Percentiles rank a stretch among this genome's conserved stretches.
Conservation (phyloP, 2,888 invertebrate species). For the Ethmia dodecea region DNA sequence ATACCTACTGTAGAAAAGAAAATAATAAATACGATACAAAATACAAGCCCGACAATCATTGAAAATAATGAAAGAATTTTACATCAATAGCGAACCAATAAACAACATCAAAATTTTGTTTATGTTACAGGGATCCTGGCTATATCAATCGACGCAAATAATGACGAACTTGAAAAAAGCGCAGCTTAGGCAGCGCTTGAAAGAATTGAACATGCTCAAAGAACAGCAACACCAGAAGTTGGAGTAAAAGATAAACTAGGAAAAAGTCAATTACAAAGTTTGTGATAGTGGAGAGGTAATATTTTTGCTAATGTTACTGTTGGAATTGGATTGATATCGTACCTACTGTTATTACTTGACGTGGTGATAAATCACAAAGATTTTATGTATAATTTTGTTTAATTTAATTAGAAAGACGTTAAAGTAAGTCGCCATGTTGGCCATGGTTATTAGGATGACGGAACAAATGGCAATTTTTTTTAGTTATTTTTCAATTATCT, state of each 20-base stretch:
- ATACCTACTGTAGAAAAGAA: no score
- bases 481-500: no score
- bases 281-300: slow-evolving; percentile 19
- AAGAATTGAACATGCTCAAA: slow-evolving; percentile 68
- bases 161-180: slow-evolving; percentile 91
- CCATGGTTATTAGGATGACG: no score
- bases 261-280: slow-evolving; percentile 20
- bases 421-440: no score
- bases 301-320: slow-evolving; percentile 22
- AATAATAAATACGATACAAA: no score
- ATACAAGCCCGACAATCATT: no score
- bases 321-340: slow-evolving; percentile 1
- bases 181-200: slow-evolving; percentile 83
- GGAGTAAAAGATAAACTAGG: slow-evolving; percentile 33
- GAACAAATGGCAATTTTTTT: no score
- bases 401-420: slow-evolving; percentile 9
- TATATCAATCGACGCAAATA: slow-evolving; percentile 91
- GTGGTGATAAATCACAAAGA: slow-evolving; percentile 12
- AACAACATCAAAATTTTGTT: no score
- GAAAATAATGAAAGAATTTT: no score
- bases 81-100: no score
- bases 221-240: slow-evolving; percentile 49
- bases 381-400: slow-evolving; percentile 15
- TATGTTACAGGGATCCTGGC: slow-evolving; percentile 89
- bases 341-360: slow-evolving; percentile 18